These are phyloP conservation scores for Abscondita cerata DNA, from an alignment of 2,888 invertebrate genomes.

Conservation along the genomic window DNA sequence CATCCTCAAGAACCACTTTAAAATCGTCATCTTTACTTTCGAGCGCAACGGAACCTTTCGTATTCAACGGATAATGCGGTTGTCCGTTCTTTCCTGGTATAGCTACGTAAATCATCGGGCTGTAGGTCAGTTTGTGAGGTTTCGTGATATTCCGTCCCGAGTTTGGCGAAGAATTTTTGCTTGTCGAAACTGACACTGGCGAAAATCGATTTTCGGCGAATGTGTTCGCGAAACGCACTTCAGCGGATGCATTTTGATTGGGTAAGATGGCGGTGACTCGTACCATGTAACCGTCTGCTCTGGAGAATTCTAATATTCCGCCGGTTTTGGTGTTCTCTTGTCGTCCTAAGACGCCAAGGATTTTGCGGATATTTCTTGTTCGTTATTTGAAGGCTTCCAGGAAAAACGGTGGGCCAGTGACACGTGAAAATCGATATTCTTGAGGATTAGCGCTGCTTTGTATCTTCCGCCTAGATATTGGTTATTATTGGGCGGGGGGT, in stretches of 20 bases:
- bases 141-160: no score
- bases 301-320: conserved; percentile 63
- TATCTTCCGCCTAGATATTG: conserved; percentile 69
- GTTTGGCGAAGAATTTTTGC: no score
- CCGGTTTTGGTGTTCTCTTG: conserved; percentile 69
- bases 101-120: no score
- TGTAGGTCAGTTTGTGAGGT: no score
- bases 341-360: conserved; percentile 69
- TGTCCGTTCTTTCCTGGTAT: no score
- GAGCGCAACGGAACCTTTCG: neutral
- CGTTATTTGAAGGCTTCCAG: no score
- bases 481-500: conserved; percentile 51
- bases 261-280: conserved; percentile 69
- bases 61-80: neutral
- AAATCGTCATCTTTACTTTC: neutral
- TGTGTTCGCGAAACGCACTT: conserved; percentile 53
- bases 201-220: no score
- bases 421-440: conserved; percentile 72
- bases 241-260: conserved; percentile 65
- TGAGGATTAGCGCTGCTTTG: conserved; percentile 68
- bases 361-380: conserved; percentile 50
- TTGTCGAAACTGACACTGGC: no score
- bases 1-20: neutral
- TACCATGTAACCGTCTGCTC: conserved; percentile 63
- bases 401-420: conserved; percentile 63